phyloP scores from a whole-genome alignment of 64 coral and sea anemone genomes.

The Trachythela sp. region DNA sequence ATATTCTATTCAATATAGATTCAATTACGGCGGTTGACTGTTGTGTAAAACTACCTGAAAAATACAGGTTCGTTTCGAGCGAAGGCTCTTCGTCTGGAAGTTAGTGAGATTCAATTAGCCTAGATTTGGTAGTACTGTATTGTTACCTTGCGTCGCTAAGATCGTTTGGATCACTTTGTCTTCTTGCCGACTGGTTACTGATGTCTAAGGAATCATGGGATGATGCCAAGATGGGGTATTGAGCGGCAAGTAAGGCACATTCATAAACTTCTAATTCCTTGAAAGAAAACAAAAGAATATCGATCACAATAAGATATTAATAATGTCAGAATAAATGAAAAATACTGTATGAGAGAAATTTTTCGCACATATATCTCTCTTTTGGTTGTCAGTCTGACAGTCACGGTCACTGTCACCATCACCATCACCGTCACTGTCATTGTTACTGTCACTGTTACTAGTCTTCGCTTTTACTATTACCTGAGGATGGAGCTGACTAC shows the following conservation, averaged over 20 bases:
- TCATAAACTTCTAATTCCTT: not conserved
- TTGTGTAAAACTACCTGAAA: too few species aligned
- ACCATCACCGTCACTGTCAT: too few species aligned
- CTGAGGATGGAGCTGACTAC: not conserved
- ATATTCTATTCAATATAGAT: too few species aligned
- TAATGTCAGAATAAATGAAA: too few species aligned
- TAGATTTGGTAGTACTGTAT: too few species aligned
- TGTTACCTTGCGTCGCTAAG: not conserved
- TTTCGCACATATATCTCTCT: not conserved
- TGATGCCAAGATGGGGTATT: not conserved
- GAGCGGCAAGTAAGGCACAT: conserved; percentile 3
- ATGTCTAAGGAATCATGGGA: not conserved
- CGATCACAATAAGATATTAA: not conserved
- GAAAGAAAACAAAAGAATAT: not conserved
- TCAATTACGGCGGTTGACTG: too few species aligned
- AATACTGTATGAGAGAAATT: too few species aligned
- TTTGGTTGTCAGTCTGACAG: not conserved
- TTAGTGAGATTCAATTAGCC: too few species aligned
- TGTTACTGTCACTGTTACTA: too few species aligned
- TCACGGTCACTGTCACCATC: too few species aligned
- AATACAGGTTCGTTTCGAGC: too few species aligned
- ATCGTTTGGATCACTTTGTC: not conserved
- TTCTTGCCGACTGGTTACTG: not conserved
- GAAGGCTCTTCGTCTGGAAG: too few species aligned
- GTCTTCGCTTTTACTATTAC: not conserved